Conservation (phyloP, 2,888 invertebrate genomes). For the Oeneis ivallda region DNA sequence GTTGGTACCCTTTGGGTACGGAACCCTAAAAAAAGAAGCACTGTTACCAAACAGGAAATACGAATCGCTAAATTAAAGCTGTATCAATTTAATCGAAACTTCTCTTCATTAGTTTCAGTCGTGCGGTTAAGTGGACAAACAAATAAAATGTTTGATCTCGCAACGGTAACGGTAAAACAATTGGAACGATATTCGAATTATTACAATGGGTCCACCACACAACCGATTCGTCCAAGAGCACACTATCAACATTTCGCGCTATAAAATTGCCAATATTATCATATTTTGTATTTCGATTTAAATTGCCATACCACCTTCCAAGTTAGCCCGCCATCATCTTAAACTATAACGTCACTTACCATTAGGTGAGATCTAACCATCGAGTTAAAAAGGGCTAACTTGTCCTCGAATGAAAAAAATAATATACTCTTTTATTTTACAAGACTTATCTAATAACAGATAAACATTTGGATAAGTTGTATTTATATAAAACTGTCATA, state of each 20-base stretch:
- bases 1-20: too few species aligned
- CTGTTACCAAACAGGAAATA: slow-evolving; percentile 44
- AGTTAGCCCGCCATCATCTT: too few species aligned
- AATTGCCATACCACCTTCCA: too few species aligned
- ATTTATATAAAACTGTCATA: slow-evolving; percentile 39
- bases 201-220: background rate
- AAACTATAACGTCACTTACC: too few species aligned
- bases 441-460: slow-evolving; percentile 3
- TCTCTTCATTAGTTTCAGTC: slow-evolving; percentile 71
- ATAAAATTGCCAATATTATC: background rate
- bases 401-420: too few species aligned
- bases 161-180: slow-evolving; percentile 63
- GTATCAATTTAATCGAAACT: slow-evolving; percentile 77
- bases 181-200: slow-evolving; percentile 43
- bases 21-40: slow-evolving; percentile 30
- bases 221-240: background rate
- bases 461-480: slow-evolving; percentile 29
- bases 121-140: slow-evolving; percentile 74
- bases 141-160: slow-evolving; percentile 79
- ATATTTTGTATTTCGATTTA: too few species aligned
- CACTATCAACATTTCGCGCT: background rate
- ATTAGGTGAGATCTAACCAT: too few species aligned
- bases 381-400: too few species aligned
- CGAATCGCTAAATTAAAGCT: slow-evolving; percentile 65
- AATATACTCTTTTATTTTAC: too few species aligned